Evolutionary conservation across 2,888 invertebrate genomes (phyloP).

Genomic region (Tuta absoluta): DNA sequence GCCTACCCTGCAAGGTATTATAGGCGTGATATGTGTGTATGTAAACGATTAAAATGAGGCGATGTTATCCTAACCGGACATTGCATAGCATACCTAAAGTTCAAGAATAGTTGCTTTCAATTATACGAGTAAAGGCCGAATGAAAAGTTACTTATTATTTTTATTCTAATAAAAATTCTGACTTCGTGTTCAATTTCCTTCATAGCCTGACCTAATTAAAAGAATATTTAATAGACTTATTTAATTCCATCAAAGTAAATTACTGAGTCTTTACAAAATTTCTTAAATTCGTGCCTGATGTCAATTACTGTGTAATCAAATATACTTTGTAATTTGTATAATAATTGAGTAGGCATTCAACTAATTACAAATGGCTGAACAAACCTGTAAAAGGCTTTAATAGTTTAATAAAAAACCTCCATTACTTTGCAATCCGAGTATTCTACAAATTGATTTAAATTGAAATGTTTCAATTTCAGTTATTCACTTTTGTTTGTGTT

Average conservation of each 20-base stretch:
- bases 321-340: neutral
- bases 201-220: neutral
- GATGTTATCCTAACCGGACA: too few relatives aligned
- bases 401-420: neutral
- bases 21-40: too few relatives aligned
- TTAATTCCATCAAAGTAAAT: neutral
- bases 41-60: too few relatives aligned
- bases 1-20: too few relatives aligned
- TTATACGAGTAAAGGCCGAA: too few relatives aligned
- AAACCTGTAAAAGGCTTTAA: neutral
- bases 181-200: neutral
- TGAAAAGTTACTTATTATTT: too few relatives aligned
- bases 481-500: neutral
- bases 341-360: neutral
- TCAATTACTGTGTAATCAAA: neutral
- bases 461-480: neutral
- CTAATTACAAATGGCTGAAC: neutral
- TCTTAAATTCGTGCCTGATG: neutral
- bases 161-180: constrained; percentile 1
- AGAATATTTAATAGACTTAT: neutral
- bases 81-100: too few relatives aligned
- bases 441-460: neutral
- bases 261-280: neutral
- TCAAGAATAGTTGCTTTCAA: too few relatives aligned
- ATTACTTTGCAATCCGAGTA: neutral